phyloP scores from a whole-genome alignment of 2,888 invertebrate species.

The Tetragonisca angustula region DNA sequence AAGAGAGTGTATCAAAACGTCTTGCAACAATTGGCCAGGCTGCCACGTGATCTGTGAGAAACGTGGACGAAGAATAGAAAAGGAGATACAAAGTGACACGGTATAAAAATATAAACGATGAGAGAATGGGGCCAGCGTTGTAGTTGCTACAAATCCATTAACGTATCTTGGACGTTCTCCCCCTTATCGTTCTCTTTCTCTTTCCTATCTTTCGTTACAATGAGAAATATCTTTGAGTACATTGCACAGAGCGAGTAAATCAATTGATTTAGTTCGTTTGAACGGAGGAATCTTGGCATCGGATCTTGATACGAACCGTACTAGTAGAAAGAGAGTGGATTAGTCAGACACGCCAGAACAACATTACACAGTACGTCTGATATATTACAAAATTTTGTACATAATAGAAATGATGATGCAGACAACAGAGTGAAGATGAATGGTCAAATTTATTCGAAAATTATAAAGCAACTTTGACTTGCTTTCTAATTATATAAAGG shows the following conservation, averaged over 20 bases:
- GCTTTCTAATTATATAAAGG: not conserved
- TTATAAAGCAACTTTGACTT: not conserved
- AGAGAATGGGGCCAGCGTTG: not conserved
- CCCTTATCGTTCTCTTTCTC: not conserved
- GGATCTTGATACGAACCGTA: not conserved
- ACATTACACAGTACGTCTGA: not conserved
- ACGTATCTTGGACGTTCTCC: not conserved
- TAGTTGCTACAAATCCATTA: conserved; percentile 3
- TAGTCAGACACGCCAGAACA: conserved; percentile 14
- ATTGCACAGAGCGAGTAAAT: not conserved
- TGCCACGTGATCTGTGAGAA: not conserved
- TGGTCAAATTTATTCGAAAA: not conserved
- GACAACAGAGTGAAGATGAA: not conserved
- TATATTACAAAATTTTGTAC: not conserved
- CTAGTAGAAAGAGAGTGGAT: conserved; percentile 2
- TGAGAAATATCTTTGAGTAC: not conserved
- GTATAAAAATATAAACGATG: not conserved
- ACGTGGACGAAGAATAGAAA: not conserved
- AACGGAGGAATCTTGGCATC: not conserved
- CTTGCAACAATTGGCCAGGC: not conserved
- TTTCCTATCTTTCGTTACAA: not conserved
- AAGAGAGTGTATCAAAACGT: not conserved
- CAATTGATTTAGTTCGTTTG: not conserved
- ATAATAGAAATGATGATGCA: not conserved
- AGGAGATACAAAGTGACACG: not conserved